phyloP scores from a whole-genome alignment of 2,797 vertebrate species.

The Falco berigora region DNA sequence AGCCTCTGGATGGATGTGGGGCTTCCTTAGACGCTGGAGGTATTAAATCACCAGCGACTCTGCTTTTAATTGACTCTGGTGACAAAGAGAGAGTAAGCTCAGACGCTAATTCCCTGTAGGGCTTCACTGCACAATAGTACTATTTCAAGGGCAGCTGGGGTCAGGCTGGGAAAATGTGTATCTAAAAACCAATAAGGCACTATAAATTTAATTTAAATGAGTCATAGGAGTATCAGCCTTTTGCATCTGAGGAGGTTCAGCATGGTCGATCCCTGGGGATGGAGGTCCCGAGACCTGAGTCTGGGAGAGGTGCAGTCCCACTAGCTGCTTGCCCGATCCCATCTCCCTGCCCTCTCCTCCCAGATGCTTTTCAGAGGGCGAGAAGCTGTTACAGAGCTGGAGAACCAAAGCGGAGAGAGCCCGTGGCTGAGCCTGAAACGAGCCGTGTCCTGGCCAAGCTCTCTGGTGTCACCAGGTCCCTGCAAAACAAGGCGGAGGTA shows the following conservation, averaged over 20 bases:
- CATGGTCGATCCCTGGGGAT: not conserved
- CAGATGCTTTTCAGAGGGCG: not conserved
- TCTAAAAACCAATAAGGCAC: not conserved
- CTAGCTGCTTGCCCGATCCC: not conserved
- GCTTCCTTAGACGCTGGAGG: not conserved
- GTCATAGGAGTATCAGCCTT: not conserved
- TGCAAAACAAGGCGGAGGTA: not conserved
- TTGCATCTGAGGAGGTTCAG: not conserved
- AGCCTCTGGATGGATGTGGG: not conserved
- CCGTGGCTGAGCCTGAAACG: not conserved
- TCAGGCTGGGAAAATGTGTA: not conserved
- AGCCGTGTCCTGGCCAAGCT: not conserved
- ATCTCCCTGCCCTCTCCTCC: not conserved
- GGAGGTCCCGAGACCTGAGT: not conserved
- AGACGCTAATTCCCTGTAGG: not conserved
- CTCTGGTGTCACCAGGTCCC: accelerated
- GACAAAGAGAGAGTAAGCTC: conserved; percentile 28
- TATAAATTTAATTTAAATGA: not conserved
- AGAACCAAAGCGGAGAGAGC: not conserved
- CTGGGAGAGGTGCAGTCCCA: not conserved
- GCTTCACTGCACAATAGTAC: not conserved
- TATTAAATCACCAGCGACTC: conserved; percentile 22
- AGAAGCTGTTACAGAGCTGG: not conserved
- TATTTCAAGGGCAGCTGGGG: conserved; percentile 24
- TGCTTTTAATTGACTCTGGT: conserved; percentile 50